Evolutionary conservation across 1,140 invertebrate species (phyloP), one percentile per base, ranked within the genome.

Genomic region (Anastatus disparis): DNA sequence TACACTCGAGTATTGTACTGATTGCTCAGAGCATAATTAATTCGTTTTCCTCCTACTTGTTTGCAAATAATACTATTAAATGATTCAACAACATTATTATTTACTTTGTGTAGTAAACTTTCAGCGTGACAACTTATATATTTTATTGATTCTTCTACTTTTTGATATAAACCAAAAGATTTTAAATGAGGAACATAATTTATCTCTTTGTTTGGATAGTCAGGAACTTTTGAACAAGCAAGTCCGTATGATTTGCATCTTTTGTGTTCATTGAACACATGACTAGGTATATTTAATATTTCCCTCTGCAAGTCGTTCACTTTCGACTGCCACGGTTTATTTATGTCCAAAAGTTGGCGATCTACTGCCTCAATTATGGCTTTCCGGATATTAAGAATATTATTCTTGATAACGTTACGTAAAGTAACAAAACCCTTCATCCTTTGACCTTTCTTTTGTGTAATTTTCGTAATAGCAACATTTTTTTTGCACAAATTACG

Each of bases 401-500:
- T 52, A 4, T 24, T 40, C 26, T 38, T 61, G 22, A 71, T 22
- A 17, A 65, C 13, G 20, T 69, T 66, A 0, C 62, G 31, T 1
- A 26, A 2, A 20, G 29, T 22, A 17, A 50, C 22, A 63, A 27
- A 53, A 22, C 35, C 35, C 9, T 22, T 65, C 9, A 46, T 27
- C 46, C 29, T 27, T 12, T 9, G 13, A 9, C 8, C 7, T 22
- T 15, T 24, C 24, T 52, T 22, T 22, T 24, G 42, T 22, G 31
- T 35, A 2, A 52, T 44, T 69, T 66, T 17, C 4, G 63, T 6
- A 1, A 71, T 0, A 8, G 1, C 29, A 10, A 2, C 40, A 1
- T 70, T 15, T 20, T 71, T 67, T 31, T 67, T 71, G 50, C 63
- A 67, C 17, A 61, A 0, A 42, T 73, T 35, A 35, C 31, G 31